Evolutionary conservation across 2,888 invertebrate genomes (phyloP).

Genomic region (Rambutsinella grinnellia): DNA sequence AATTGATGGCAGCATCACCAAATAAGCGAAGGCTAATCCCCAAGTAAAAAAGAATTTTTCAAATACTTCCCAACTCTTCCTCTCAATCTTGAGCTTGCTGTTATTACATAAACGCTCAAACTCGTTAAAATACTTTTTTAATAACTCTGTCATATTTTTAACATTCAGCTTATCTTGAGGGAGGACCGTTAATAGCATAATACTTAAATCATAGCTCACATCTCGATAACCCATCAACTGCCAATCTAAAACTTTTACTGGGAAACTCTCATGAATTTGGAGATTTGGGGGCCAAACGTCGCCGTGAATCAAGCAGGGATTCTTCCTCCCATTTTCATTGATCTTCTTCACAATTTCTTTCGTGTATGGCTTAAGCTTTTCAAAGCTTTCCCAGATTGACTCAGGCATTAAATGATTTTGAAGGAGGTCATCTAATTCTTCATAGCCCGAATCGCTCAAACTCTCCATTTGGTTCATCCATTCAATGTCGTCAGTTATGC

Average conservation of each 20-base stretch:
- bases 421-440: conserved; percentile 29
- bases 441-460: conserved; percentile 27
- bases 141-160: conserved; percentile 10
- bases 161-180: conserved; percentile 36
- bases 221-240: conserved; percentile 57
- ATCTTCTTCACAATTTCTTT: conserved; percentile 31
- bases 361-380: conserved; percentile 26
- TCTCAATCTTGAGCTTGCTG: conserved; percentile 12
- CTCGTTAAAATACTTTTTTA: conserved; percentile 47
- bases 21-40: conserved; percentile 31
- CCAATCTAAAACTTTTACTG: conserved; percentile 62
- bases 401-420: conserved; percentile 8
- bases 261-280: conserved; percentile 32
- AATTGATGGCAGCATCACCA: conserved; percentile 22
- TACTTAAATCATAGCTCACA: conserved; percentile 47
- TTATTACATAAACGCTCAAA: conserved; percentile 28
- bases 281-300: conserved; percentile 63
- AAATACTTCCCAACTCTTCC: conserved; percentile 45
- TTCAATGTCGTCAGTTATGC: not conserved
- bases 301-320: conserved; percentile 47
- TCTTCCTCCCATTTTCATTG: conserved; percentile 12
- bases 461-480: conserved; percentile 10
- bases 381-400: conserved; percentile 24
- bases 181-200: conserved; percentile 49
- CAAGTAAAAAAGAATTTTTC: conserved; percentile 58